A percentile compares a stretch with the other conserved stretches of the same genome.
phyloP scores from a whole-genome alignment of 2,797 vertebrate species.

The Danio albolineatus region DNA sequence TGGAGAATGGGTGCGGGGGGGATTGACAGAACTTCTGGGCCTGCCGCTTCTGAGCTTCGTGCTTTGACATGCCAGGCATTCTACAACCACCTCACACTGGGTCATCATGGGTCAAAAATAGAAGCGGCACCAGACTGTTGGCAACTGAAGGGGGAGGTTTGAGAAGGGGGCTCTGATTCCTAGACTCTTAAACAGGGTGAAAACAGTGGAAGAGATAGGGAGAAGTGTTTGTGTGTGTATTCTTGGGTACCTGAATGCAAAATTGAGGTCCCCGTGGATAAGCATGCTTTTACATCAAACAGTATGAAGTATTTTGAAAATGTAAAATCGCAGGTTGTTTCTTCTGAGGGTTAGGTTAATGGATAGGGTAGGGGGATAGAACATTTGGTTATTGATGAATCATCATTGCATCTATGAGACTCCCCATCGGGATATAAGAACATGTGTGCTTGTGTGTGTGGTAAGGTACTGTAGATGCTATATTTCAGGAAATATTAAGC shows the following conservation, averaged over 20 bases:
- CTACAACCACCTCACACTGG: constrained; percentile 53
- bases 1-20: background rate
- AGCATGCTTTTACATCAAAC: too few relatives aligned
- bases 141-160: constrained; percentile 12
- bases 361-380: too few relatives aligned
- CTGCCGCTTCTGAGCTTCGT: constrained; percentile 3
- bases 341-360: too few relatives aligned
- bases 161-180: constrained; percentile 8
- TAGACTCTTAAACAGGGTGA: constrained; percentile 9
- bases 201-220: background rate
- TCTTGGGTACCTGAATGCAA: too few relatives aligned
- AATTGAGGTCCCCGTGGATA: too few relatives aligned
- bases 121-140: constrained; percentile 26
- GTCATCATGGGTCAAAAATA: constrained; percentile 57
- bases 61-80: constrained; percentile 56
- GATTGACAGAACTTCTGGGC: constrained; percentile 37
- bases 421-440: too few relatives aligned
- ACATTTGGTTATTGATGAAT: too few relatives aligned
- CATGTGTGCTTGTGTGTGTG: too few relatives aligned
- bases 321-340: too few relatives aligned
- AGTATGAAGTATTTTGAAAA: too few relatives aligned
- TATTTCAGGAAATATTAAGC: background rate
- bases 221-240: background rate
- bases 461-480: background rate
- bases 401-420: too few relatives aligned